Evolutionary conservation across 2,888 invertebrate species (phyloP).

Genomic region (Cephalotes varians): DNA sequence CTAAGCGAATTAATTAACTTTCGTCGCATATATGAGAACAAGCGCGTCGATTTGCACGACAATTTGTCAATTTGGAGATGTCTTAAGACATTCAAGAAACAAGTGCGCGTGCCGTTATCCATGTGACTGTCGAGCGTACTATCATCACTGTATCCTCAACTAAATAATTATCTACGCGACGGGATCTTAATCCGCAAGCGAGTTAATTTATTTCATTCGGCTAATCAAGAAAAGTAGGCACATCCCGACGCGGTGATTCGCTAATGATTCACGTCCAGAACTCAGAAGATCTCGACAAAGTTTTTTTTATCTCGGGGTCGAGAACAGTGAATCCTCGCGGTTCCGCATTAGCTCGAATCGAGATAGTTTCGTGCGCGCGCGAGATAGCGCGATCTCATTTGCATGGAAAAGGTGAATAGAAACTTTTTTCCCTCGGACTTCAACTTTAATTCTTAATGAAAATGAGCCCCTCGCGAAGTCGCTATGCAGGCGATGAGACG

Average conservation of each 20-base stretch:
- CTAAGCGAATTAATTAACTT: constrained; percentile 45
- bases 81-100: not conserved
- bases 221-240: constrained; percentile 68
- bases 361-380: constrained; percentile 72
- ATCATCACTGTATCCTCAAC: not conserved
- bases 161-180: constrained; percentile 28
- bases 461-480: constrained; percentile 83
- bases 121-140: not conserved
- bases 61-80: not conserved
- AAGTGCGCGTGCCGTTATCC: not conserved
- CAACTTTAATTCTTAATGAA: constrained; percentile 84
- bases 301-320: constrained; percentile 54
- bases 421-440: constrained; percentile 78
- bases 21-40: not conserved
- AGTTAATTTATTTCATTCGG: constrained; percentile 54
- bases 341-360: constrained; percentile 72
- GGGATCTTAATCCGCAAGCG: constrained; percentile 17
- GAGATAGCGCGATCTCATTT: constrained; percentile 77
- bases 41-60: constrained; percentile 14
- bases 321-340: constrained; percentile 60
- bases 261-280: constrained; percentile 71
- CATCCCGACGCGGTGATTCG: constrained; percentile 67
- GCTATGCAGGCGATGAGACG: constrained; percentile 79
- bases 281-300: constrained; percentile 44
- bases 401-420: constrained; percentile 80